These are phyloP conservation scores for Pithys albifrons DNA, from an alignment of 2,113 vertebrate genomes.

Conservation along the genomic window DNA sequence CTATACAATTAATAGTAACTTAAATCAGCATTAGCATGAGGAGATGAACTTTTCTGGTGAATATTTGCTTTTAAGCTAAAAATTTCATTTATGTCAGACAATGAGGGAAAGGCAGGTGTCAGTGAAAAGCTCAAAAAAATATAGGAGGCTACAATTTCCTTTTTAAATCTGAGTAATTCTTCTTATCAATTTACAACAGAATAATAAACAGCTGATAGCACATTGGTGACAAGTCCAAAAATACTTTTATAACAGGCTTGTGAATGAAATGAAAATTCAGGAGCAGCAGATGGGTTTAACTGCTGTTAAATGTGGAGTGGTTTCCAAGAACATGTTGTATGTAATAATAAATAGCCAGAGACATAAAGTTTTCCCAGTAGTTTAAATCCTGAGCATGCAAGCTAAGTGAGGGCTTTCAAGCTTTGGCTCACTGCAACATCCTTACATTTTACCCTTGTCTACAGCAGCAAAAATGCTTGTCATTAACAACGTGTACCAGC, in stretches of 20 bases:
- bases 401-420: neutral
- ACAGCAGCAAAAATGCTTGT: neutral
- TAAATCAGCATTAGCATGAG: neutral
- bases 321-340: slow-evolving; percentile 77
- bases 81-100: neutral
- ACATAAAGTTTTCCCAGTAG: slow-evolving; percentile 31
- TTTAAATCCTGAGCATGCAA: neutral
- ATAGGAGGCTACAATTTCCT: neutral
- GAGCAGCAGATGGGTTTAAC: slow-evolving; percentile 72
- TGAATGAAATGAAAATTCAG: slow-evolving; percentile 59
- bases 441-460: neutral
- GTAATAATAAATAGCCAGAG: slow-evolving; percentile 50
- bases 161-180: neutral
- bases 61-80: neutral
- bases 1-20: neutral
- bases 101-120: neutral
- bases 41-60: neutral
- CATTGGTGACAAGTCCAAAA: slow-evolving; percentile 34
- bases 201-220: slow-evolving; percentile 42
- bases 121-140: neutral
- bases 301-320: slow-evolving; percentile 66
- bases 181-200: neutral
- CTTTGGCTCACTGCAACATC: neutral
- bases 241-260: slow-evolving; percentile 35
- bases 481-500: neutral